A percentile compares a stretch with the other conserved stretches of the same genome.
These are phyloP conservation scores for Gallinago nigripennis DNA, from an alignment of 2,797 vertebrate species.

Conservation along the genomic window DNA sequence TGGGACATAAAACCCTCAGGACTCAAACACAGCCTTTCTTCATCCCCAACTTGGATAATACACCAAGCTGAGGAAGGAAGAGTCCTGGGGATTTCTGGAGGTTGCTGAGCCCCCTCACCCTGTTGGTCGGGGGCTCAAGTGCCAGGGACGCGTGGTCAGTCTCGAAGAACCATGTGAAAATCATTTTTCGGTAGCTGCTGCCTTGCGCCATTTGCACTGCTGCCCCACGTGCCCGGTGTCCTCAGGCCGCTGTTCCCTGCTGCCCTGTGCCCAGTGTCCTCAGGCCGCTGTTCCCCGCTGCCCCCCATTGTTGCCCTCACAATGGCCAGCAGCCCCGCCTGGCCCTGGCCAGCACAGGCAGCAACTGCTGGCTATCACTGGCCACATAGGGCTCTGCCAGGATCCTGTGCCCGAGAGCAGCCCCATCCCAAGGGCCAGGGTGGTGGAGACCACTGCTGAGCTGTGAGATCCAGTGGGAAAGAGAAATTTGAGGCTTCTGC, in stretches of 20 bases:
- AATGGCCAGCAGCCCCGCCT: rapidly evolving
- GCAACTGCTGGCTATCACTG: neutral
- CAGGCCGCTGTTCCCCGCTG: rapidly evolving
- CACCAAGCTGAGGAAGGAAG: rapidly evolving
- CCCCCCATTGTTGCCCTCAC: rapidly evolving
- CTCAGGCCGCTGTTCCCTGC: rapidly evolving
- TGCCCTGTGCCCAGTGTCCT: rapidly evolving
- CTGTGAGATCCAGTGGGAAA: rapidly evolving
- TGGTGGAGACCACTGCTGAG: rapidly evolving
- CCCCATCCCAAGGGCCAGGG: neutral
- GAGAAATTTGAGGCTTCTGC: rapidly evolving
- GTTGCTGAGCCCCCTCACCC: neutral
- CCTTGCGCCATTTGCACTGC: neutral
- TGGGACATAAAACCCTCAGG: neutral
- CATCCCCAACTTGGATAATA: rapidly evolving
- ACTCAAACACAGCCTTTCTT: neutral
- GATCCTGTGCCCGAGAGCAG: rapidly evolving
- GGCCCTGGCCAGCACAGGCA: rapidly evolving
- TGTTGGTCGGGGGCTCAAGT: rapidly evolving
- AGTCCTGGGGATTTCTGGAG: rapidly evolving
- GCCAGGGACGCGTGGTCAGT: rapidly evolving
- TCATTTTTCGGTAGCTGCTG: neutral
- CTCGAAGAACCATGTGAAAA: neutral
- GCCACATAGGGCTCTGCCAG: rapidly evolving
- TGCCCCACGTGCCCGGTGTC: rapidly evolving